Percentiles rank a stretch among this genome's conserved stretches.
Evolutionary conservation across 92 coral and sea anemone species (phyloP).

Genomic region (Bergia sp.): DNA sequence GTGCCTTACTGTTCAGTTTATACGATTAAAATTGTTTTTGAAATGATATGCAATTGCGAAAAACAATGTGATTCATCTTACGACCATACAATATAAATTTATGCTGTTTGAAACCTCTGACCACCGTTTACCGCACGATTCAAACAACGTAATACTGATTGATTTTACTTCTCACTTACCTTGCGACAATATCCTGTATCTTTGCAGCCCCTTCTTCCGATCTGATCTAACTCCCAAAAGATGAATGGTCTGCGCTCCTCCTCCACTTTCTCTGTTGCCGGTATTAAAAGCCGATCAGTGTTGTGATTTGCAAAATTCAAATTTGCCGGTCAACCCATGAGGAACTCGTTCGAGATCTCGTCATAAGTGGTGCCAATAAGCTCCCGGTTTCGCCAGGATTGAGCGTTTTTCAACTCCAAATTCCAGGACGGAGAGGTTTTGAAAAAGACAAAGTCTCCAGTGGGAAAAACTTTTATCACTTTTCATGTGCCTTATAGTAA

Average conservation of each 20-base stretch:
- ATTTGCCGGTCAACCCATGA: constrained; percentile 50
- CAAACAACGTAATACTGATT: not conserved
- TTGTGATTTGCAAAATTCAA: constrained; percentile 38
- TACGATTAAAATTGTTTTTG: not conserved
- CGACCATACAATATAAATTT: not conserved
- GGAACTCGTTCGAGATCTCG: constrained; percentile 10
- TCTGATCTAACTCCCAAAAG: constrained; percentile 25
- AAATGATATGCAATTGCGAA: constrained; percentile 7
- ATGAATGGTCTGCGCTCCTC: not conserved
- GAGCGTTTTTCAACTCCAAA: constrained; percentile 8
- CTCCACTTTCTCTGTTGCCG: constrained; percentile 25
- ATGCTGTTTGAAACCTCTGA: not conserved
- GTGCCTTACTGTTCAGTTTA: not conserved
- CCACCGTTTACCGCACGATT: not conserved
- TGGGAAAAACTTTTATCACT: constrained; percentile 30
- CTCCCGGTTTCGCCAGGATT: not conserved
- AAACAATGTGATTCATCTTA: constrained; percentile 15
- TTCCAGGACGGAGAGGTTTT: not conserved
- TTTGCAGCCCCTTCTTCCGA: constrained; percentile 36
- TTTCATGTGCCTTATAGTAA: constrained; percentile 40
- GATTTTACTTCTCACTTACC: not conserved
- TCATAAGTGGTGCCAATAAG: not conserved
- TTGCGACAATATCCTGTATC: constrained; percentile 17
- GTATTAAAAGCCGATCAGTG: not conserved
- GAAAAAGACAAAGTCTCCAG: constrained; percentile 16